Base-by-base conservation (phyloP, 2,888 invertebrate genomes). In the Lasioglossum oenotherae region DNA sequence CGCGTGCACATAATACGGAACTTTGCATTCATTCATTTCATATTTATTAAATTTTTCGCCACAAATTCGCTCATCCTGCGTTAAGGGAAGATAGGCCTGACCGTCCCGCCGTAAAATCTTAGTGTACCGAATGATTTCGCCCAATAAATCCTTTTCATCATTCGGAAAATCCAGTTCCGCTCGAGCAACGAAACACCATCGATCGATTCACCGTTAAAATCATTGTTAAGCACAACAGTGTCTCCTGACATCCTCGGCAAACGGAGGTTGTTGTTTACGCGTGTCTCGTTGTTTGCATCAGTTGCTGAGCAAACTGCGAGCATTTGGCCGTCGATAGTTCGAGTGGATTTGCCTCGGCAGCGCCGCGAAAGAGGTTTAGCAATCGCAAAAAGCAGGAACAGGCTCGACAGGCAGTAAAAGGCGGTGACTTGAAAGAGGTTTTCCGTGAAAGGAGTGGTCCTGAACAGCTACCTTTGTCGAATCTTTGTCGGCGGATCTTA, bases 341-440 rank as follows among this genome's bases (percentile, higher is more conserved):
- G 76, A 80, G 74, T n/a, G 69, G 53, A 71, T 77, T 69, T 41
- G 78, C 60, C 57, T 41, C 80, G 64, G 31, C 31, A 31, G 16
- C 8, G 19, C 64, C 64, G 78, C 82, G 73, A 35, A 57, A 60
- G 80, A 87, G 81, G 86, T 80, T 80, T 75, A 41, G 75, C 74
- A 71, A 78, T 87, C 74, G 86, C 86, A 86, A 85, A 85, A 86
- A 79, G 72, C 57, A 64, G 71, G 31, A 44, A 44, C 31, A 16
- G 46, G 82, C 67, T n/a, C 35, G 38, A 80, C 82, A 80, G 90
- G 90, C 92, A 89, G 90, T 92, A 93, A 93, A 93, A 92, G 93
- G 94, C 95, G 95, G 95, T 92, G 89, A 94, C 91, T 94, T 94
- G 91, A 95, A 95, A 95, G 93, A 92, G 90, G 91, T 93, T 94